A percentile compares a stretch with the other conserved stretches of the same genome.
These are phyloP conservation scores for Drosophila subquinaria DNA, from an alignment of 2,888 invertebrate species.

Conservation along the genomic window DNA sequence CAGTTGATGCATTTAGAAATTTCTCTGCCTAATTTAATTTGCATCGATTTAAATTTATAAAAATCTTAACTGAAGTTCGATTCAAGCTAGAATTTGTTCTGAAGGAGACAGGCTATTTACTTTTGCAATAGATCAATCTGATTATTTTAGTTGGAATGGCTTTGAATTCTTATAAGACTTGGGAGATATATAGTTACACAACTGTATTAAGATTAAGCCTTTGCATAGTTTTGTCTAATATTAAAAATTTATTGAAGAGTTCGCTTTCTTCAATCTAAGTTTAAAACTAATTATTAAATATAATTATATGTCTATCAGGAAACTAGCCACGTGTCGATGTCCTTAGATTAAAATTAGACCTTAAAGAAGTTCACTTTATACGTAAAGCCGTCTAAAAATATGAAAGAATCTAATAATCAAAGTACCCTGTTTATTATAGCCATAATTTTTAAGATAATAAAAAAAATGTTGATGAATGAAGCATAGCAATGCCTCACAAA, in stretches of 20 bases:
- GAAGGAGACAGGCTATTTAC: no score
- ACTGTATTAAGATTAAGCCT: no score
- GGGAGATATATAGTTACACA: no score
- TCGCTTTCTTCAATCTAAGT: background rate
- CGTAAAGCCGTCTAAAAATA: background rate
- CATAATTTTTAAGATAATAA: slow-evolving; percentile 20
- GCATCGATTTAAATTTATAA: background rate
- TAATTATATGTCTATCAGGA: background rate
- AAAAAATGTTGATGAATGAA: slow-evolving; percentile 20
- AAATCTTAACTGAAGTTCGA: no score
- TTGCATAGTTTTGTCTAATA: no score
- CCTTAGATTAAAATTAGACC: background rate
- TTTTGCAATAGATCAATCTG: no score
- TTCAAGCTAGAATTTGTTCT: no score
- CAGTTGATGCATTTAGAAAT: no score
- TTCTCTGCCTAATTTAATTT: background rate
- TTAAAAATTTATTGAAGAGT: no score
- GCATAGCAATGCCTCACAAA: slow-evolving; percentile 5
- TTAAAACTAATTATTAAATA: background rate
- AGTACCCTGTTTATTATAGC: slow-evolving; percentile 20
- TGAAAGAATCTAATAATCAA: slow-evolving; percentile 9
- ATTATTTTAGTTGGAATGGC: no score
- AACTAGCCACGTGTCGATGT: background rate
- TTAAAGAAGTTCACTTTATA: background rate
- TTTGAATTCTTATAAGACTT: no score